Base-by-base conservation (phyloP, 1,140 invertebrate species). In the Papilio dardanus region DNA sequence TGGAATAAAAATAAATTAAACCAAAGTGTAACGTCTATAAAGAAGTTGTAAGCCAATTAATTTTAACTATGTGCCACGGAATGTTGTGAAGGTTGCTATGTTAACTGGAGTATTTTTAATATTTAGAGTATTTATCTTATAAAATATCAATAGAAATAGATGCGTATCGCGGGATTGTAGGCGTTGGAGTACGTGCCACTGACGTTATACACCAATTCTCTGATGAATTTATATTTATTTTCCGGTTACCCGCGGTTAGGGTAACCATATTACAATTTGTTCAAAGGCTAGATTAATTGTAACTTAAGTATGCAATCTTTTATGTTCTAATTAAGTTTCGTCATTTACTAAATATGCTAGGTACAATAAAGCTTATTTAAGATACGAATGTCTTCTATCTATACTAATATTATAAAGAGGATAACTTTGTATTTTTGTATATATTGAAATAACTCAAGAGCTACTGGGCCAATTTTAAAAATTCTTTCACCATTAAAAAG, bases 191-290 rank as follows among this genome's bases (percentile, higher is more conserved):
- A 37, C 7, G 67, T 69, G 19, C 19, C 33, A 24, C 16, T 42
- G 33, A 40, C 35, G 21, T 69, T 69, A 69, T 24, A 12, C 35
- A 40, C 33, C 67, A 69, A 42, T 69, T 24, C 33, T 24, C 12
- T 69, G 67, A 69, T 40, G 67, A 40, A 68, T 68, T 68, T 68
- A 68, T 68, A 42, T 69, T 69, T 24, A 42, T 40, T 69, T 37
- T 24, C 67, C 54, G 54, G 54, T 16, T 62, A 62, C 24, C 54
- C 21, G 54, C 24, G 24, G 24, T 14, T 62, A 62, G 54, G 54
- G 24, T 62, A 4, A 62, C 54, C 54, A 62, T 28, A 62, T 14
- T 54, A 54, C 7, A 54, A 21, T 2, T 1, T 24, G 7, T 7
- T 7, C 5, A 19, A 46, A 19, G 19, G 19, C 19, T 7, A 46